Evolutionary conservation across 1,140 invertebrate genomes (phyloP).

Genomic region (Drosophila sproati): DNA sequence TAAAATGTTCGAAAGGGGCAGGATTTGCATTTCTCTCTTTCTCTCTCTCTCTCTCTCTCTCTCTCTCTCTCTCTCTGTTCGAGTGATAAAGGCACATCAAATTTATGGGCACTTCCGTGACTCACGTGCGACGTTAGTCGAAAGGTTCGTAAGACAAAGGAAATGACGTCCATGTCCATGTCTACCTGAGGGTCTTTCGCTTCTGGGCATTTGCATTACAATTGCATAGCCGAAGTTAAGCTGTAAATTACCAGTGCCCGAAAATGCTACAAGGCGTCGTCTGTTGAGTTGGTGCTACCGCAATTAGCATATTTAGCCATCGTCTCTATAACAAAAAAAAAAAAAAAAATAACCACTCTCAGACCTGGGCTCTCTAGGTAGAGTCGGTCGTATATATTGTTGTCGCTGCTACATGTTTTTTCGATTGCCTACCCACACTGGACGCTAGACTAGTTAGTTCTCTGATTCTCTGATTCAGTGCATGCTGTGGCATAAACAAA

Average conservation of each 20-base stretch:
- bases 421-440: slow-evolving; percentile 52
- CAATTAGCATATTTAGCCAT: slow-evolving; percentile 77
- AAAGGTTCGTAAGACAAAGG: slow-evolving; percentile 29
- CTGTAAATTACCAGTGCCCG: slow-evolving; percentile 64
- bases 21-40: slow-evolving; percentile 28
- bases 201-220: slow-evolving; percentile 62
- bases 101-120: slow-evolving; percentile 46
- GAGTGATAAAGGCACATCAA: slow-evolving; percentile 38
- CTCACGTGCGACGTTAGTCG: slow-evolving; percentile 6
- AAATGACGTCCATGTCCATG: slow-evolving; percentile 8
- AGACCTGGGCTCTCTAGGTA: slow-evolving; percentile 61
- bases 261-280: slow-evolving; percentile 33
- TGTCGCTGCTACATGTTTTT: slow-evolving; percentile 47
- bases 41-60: slow-evolving; percentile 1
- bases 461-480: not conserved
- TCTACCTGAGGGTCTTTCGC: slow-evolving; percentile 42
- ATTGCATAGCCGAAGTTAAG: slow-evolving; percentile 55
- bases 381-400: slow-evolving; percentile 46
- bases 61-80: not conserved
- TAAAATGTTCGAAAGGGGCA: slow-evolving; percentile 52
- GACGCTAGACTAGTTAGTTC: slow-evolving; percentile 12
- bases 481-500: slow-evolving; percentile 77
- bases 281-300: slow-evolving; percentile 50
- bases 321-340: slow-evolving; percentile 21
- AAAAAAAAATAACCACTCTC: slow-evolving; percentile 25